A percentile compares a stretch with the other conserved stretches of the same genome.
phyloP scores from a whole-genome alignment of 2,888 invertebrate genomes.

The Drosophila buzzatii region DNA sequence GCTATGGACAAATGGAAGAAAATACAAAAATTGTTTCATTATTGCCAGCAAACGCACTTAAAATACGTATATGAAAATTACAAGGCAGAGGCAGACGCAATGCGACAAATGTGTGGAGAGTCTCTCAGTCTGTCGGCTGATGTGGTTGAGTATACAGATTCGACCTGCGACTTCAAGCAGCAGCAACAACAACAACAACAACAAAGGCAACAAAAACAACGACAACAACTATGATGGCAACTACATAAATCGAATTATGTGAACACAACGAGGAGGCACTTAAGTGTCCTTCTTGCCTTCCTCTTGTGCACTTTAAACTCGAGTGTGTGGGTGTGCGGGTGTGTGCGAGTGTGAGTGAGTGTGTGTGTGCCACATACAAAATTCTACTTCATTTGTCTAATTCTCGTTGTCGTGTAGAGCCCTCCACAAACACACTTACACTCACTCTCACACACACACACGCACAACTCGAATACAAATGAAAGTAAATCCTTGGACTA shows the following conservation, averaged over 20 bases:
- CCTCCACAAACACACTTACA: constrained; percentile 54
- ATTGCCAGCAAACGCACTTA: constrained; percentile 44
- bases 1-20: constrained; percentile 22
- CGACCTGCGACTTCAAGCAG: constrained; percentile 30
- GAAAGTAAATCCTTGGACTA: constrained; percentile 78
- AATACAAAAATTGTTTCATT: constrained; percentile 53
- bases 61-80: constrained; percentile 59
- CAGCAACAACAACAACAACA: constrained; percentile 15
- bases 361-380: constrained; percentile 60
- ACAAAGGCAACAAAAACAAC: constrained; percentile 17
- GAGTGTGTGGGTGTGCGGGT: constrained; percentile 29
- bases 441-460: constrained; percentile 24
- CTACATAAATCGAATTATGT: constrained; percentile 76
- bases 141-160: constrained; percentile 16
- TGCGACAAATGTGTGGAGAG: constrained; percentile 57
- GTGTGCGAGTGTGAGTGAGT: constrained; percentile 35
- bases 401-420: constrained; percentile 65
- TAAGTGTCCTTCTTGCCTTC: constrained; percentile 65
- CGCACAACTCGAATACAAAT: constrained; percentile 66
- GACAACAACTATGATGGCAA: constrained; percentile 34
- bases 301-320: constrained; percentile 59
- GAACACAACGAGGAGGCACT: constrained; percentile 70
- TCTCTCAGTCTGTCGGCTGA: constrained; percentile 30
- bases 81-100: constrained; percentile 41
- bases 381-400: constrained; percentile 80